Percentiles rank a stretch among this genome's conserved stretches.
Evolutionary conservation across 2,888 invertebrate species (phyloP).

Genomic region (Tetropium fuscum): DNA sequence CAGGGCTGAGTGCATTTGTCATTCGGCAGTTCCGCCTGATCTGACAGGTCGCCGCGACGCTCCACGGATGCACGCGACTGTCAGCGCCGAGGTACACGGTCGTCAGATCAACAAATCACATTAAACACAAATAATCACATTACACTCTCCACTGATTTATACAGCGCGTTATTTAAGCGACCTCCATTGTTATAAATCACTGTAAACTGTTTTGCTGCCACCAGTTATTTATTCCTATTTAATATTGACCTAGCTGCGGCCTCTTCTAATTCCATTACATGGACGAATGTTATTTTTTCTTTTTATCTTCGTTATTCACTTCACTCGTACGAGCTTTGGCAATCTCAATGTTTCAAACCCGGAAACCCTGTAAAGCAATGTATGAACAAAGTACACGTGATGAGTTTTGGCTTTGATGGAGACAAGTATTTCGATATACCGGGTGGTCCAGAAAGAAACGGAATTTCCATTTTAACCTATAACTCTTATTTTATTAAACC

Average conservation of each 20-base stretch:
- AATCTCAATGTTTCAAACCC: background rate
- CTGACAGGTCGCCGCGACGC: slow-evolving; percentile 64
- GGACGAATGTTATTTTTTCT: background rate
- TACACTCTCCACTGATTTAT: slow-evolving; percentile 66
- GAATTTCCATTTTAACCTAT: too few species aligned
- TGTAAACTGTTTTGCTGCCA: slow-evolving; percentile 49
- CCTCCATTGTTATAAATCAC: slow-evolving; percentile 57
- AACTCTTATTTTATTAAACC: too few species aligned
- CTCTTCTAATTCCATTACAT: slow-evolving; percentile 14
- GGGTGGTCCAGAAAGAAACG: too few species aligned
- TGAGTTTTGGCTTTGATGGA: too few species aligned
- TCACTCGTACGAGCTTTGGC: background rate
- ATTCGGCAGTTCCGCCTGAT: slow-evolving; percentile 65
- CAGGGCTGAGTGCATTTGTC: slow-evolving; percentile 65
- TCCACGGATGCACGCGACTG: slow-evolving; percentile 66
- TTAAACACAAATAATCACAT: slow-evolving; percentile 67
- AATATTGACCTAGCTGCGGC: slow-evolving; percentile 39
- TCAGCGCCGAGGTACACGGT: slow-evolving; percentile 62
- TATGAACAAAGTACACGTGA: too few species aligned
- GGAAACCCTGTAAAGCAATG: too few species aligned
- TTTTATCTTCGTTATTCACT: background rate
- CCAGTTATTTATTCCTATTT: slow-evolving; percentile 52
- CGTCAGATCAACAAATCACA: slow-evolving; percentile 66
- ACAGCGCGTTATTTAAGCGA: slow-evolving; percentile 64
- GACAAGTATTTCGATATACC: too few species aligned